A percentile compares a stretch with the other conserved stretches of the same genome.
Evolutionary conservation across 1,140 invertebrate genomes (phyloP).

Genomic region (Caligus rogercresseyi): DNA sequence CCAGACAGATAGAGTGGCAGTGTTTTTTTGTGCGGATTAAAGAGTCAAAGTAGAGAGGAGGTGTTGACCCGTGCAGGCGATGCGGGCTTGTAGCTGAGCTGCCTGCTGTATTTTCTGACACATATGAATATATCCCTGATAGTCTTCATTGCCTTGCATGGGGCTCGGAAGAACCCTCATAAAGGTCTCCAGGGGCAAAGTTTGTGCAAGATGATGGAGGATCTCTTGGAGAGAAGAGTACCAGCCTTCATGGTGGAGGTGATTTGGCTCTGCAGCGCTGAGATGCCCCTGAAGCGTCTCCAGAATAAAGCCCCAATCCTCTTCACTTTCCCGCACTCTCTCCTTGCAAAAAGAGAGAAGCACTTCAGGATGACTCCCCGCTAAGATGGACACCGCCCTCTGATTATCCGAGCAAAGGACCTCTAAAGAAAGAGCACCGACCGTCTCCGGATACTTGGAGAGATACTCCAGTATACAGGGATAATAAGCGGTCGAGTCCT

Average conservation of each 20-base stretch:
- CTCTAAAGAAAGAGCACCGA: background rate
- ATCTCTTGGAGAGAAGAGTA: constrained; percentile 13
- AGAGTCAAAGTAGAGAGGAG: constrained; percentile 2
- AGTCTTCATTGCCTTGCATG: constrained; percentile 7
- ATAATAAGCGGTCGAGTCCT: background rate
- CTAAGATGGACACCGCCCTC: background rate
- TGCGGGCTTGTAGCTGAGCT: background rate
- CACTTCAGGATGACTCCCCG: constrained; percentile 2
- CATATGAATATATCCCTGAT: constrained; percentile 12
- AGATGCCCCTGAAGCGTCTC: constrained; percentile 4
- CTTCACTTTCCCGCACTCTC: background rate
- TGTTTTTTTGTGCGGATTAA: no score
- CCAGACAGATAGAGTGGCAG: no score
- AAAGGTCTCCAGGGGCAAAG: constrained; percentile 4
- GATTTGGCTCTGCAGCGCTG: background rate
- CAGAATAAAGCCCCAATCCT: constrained; percentile 9
- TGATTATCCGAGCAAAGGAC: constrained; percentile 4
- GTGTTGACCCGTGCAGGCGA: background rate
- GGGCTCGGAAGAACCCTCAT: background rate
- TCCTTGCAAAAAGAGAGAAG: constrained; percentile 5
- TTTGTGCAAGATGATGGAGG: constrained; percentile 7
- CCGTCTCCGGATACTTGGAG: background rate
- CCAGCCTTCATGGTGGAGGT: constrained; percentile 6
- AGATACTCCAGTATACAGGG: background rate
- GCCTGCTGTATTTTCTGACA: constrained; percentile 11